phyloP scores from a whole-genome alignment of 2,113 vertebrate genomes.

The Mustelus asterias region DNA sequence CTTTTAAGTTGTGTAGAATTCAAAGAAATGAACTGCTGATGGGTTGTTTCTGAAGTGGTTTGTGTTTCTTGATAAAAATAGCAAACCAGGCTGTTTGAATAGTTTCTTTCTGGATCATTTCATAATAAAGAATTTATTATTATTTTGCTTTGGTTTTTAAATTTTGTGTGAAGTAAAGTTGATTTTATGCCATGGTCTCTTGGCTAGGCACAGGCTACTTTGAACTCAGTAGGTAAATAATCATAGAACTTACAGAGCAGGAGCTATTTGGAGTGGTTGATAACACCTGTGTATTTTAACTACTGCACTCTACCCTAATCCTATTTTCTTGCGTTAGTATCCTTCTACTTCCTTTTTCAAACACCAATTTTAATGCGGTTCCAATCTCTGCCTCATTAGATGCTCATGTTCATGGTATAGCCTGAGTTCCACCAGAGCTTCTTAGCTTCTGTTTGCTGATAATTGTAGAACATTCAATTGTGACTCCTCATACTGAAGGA shows the following conservation, averaged over 20 bases:
- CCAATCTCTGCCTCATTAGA: not conserved
- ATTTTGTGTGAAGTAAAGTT: not conserved
- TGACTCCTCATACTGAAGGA: no score
- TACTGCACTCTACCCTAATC: not conserved
- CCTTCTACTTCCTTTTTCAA: not conserved
- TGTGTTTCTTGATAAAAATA: not conserved
- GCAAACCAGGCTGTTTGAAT: not conserved
- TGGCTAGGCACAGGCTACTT: not conserved
- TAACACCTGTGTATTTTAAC: not conserved
- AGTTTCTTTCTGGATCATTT: not conserved
- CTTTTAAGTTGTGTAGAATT: not conserved
- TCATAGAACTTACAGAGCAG: not conserved
- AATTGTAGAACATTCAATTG: no score
- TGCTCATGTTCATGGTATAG: not conserved
- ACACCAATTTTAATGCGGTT: not conserved
- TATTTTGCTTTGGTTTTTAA: not conserved
- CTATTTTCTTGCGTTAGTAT: not conserved
- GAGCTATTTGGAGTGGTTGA: not conserved
- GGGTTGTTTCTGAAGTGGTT: not conserved
- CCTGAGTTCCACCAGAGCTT: not conserved
- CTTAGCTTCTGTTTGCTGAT: no score
- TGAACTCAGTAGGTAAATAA: not conserved
- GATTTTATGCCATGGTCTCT: not conserved
- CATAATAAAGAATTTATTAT: not conserved
- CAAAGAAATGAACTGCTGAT: not conserved